Conservation (phyloP, 2,888 invertebrate species). For the Imbricaverruca yamaguchii region DNA sequence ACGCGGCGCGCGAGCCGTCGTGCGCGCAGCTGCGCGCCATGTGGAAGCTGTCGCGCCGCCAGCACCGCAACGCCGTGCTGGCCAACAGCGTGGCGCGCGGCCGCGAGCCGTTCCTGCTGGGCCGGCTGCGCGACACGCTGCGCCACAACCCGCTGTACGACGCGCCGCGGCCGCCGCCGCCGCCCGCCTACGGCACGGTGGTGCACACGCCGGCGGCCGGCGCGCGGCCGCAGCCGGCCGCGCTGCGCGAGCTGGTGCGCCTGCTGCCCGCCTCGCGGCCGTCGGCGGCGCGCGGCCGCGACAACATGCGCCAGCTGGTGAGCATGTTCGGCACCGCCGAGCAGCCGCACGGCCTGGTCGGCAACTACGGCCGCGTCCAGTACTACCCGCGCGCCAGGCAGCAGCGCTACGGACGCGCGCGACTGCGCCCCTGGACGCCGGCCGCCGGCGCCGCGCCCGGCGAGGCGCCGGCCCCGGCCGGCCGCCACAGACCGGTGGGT, state of each 20-base stretch:
- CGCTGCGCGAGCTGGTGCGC: not conserved
- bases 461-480: not conserved
- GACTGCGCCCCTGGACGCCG: not conserved
- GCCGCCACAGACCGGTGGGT: not conserved
- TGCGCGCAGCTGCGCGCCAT: conserved; percentile 81
- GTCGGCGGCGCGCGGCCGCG: not conserved
- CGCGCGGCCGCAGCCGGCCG: not conserved
- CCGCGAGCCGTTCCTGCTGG: conserved; percentile 64
- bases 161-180: conserved; percentile 35
- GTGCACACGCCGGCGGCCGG: conserved; percentile 53
- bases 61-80: conserved; percentile 75
- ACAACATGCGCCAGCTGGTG: not conserved
- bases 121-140: conserved; percentile 27
- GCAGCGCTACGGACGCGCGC: not conserved
- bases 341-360: not conserved
- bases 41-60: conserved; percentile 85
- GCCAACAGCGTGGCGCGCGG: conserved; percentile 78
- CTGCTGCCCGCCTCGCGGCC: not conserved
- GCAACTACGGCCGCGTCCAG: not conserved
- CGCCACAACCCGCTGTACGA: conserved; percentile 16
- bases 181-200: conserved; percentile 62
- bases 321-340: not conserved
- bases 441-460: not conserved
- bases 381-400: not conserved
- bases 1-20: conserved; percentile 57